Evolutionary conservation across 2,888 invertebrate species (phyloP).

Genomic region (Chymomyza amoena): DNA sequence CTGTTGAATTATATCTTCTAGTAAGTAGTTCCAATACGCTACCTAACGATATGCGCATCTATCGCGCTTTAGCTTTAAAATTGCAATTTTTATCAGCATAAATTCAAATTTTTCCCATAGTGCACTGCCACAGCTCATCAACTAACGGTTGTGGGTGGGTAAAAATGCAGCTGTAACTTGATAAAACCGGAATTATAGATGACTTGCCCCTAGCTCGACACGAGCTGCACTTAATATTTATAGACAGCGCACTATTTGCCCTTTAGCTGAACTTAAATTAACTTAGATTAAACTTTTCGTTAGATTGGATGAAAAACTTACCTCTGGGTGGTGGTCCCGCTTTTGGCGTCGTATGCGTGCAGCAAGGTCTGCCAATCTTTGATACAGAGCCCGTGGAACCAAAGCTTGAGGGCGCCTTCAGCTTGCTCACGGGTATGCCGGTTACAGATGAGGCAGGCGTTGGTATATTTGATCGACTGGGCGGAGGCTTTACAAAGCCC

Average conservation of each 20-base stretch:
- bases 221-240: background rate
- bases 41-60: no score
- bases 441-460: constrained; percentile 66
- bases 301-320: constrained; percentile 40
- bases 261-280: background rate
- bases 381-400: constrained; percentile 67
- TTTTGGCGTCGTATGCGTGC: constrained; percentile 69
- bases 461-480: constrained; percentile 56
- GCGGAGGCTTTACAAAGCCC: constrained; percentile 9
- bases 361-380: constrained; percentile 74
- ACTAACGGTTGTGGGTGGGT: constrained; percentile 40
- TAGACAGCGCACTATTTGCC: background rate
- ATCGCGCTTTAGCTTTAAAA: background rate
- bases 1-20: no score
- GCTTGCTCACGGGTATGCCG: constrained; percentile 60
- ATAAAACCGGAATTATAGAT: constrained; percentile 41
- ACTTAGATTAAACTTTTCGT: background rate
- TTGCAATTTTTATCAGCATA: background rate
- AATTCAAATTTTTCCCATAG: background rate
- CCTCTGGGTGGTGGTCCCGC: constrained; percentile 75
- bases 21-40: background rate
- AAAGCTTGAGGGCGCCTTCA: constrained; percentile 63
- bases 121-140: background rate
- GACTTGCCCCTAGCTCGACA: constrained; percentile 15
- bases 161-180: constrained; percentile 8